phyloP scores from a whole-genome alignment of 2,888 invertebrate genomes.

The Pristionchus maxplancki region DNA sequence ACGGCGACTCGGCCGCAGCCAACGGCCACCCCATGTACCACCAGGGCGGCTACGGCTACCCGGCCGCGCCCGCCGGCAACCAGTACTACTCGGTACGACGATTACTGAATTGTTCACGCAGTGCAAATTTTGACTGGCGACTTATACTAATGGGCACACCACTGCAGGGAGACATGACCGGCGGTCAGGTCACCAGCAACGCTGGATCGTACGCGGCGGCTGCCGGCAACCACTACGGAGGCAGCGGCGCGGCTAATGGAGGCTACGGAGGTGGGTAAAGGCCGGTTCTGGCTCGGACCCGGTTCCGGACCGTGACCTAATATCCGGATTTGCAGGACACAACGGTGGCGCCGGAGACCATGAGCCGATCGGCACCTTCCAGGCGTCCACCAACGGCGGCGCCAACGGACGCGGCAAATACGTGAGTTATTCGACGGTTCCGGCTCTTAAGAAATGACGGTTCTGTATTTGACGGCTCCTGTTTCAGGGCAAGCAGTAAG shows the following conservation, averaged over 20 bases:
- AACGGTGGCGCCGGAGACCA: constrained; percentile 27
- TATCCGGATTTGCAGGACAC: constrained; percentile 11
- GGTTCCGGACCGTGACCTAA: neutral
- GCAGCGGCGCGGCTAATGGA: neutral
- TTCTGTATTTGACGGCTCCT: neutral
- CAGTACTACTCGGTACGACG: constrained; percentile 47
- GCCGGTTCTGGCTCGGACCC: neutral
- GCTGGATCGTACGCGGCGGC: constrained; percentile 32
- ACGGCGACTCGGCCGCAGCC: neutral
- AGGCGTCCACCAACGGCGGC: constrained; percentile 9
- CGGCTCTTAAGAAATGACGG: neutral
- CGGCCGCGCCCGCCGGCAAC: neutral
- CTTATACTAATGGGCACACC: neutral
- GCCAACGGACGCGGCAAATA: constrained; percentile 37
- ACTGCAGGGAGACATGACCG: neutral
- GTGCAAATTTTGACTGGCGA: neutral
- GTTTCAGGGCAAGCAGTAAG: constrained; percentile 50
- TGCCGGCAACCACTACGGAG: constrained; percentile 43
- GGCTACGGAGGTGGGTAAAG: neutral
- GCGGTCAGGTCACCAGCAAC: neutral
- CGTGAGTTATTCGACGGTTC: constrained; percentile 3
- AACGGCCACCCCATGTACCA: constrained; percentile 45
- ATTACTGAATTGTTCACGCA: neutral
- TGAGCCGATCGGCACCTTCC: constrained; percentile 51
- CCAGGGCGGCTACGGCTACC: constrained; percentile 6